Percentiles rank a stretch among this genome's conserved stretches.
phyloP scores from a whole-genome alignment of 1,140 invertebrate species.

The Glossosoma conforme region DNA sequence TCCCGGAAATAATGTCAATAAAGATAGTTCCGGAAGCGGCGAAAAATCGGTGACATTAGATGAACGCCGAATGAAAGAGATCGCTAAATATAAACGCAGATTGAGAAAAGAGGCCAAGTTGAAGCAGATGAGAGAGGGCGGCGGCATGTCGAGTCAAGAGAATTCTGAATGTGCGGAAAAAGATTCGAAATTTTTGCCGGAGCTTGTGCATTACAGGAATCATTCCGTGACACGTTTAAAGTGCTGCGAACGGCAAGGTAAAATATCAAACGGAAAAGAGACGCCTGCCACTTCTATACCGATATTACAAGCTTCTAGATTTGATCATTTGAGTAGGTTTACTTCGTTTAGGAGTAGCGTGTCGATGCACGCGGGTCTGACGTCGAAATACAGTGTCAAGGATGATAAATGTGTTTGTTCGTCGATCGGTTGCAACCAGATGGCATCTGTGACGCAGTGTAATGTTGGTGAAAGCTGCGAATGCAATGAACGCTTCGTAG shows the following conservation, averaged over 20 bases:
- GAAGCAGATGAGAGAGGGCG: slow-evolving; percentile 41
- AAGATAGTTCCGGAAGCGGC: slow-evolving; percentile 31
- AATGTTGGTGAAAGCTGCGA: slow-evolving; percentile 33
- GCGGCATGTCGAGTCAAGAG: slow-evolving; percentile 33
- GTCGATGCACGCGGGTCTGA: slow-evolving; percentile 13
- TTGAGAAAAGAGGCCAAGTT: slow-evolving; percentile 44
- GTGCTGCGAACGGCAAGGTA: slow-evolving; percentile 2
- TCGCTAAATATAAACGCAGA: slow-evolving; percentile 45
- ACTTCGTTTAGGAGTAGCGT: slow-evolving; percentile 40
- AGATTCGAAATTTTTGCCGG: neutral
- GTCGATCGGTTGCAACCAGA: slow-evolving; percentile 19
- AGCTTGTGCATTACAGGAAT: slow-evolving; percentile 13
- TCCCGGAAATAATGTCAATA: slow-evolving; percentile 32
- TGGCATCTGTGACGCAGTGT: slow-evolving; percentile 13
- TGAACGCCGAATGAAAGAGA: slow-evolving; percentile 41
- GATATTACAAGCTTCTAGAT: slow-evolving; percentile 46
- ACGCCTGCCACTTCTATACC: slow-evolving; percentile 49
- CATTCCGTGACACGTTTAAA: neutral
- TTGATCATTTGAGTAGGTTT: slow-evolving; percentile 44
- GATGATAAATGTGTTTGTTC: slow-evolving; percentile 15
- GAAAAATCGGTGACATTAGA: slow-evolving; percentile 30
- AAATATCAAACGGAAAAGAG: too few species aligned
- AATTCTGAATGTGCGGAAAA: slow-evolving; percentile 33
- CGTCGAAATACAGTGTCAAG: slow-evolving; percentile 17
- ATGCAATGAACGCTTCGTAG: slow-evolving; percentile 7